Conservation (phyloP, 2,797 vertebrate species). For the Acrossocheilus wenchowensis region DNA sequence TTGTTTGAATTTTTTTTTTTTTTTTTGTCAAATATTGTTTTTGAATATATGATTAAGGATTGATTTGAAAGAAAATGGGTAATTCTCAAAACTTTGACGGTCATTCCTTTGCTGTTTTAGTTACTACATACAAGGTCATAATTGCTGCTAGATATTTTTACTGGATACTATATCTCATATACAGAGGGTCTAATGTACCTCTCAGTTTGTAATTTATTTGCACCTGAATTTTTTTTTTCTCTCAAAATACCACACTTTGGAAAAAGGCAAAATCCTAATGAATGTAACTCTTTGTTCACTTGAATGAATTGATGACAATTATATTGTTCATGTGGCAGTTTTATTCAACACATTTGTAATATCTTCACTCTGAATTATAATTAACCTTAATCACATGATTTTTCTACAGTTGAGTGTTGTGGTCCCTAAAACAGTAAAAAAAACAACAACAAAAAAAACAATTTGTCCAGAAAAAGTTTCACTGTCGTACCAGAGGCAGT, state of each 20-base stretch:
- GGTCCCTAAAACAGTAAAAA: neutral
- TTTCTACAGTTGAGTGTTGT: slow-evolving; percentile 14
- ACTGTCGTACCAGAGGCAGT: slow-evolving; percentile 8
- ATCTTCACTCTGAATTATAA: slow-evolving; percentile 8
- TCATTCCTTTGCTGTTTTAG: slow-evolving; percentile 30
- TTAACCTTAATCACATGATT: slow-evolving; percentile 18
- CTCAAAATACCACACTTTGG: slow-evolving; percentile 7
- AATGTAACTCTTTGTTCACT: slow-evolving; percentile 21
- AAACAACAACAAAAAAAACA: neutral
- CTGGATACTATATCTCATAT: neutral
- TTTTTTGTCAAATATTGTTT: neutral
- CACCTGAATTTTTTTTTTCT: neutral
- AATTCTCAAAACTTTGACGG: slow-evolving; percentile 19
- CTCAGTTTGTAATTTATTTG: neutral
- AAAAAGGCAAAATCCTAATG: neutral
- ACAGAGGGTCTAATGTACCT: neutral
- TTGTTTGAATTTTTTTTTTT: neutral
- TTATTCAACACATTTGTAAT: slow-evolving; percentile 44
- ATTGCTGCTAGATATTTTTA: slow-evolving; percentile 31
- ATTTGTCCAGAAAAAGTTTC: neutral
- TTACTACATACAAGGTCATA: slow-evolving; percentile 16
- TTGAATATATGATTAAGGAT: neutral
- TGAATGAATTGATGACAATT: neutral
- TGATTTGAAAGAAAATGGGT: neutral
- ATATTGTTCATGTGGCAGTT: slow-evolving; percentile 8